Conservation (phyloP, 1,140 invertebrate genomes). For the Brachionus angularis region DNA sequence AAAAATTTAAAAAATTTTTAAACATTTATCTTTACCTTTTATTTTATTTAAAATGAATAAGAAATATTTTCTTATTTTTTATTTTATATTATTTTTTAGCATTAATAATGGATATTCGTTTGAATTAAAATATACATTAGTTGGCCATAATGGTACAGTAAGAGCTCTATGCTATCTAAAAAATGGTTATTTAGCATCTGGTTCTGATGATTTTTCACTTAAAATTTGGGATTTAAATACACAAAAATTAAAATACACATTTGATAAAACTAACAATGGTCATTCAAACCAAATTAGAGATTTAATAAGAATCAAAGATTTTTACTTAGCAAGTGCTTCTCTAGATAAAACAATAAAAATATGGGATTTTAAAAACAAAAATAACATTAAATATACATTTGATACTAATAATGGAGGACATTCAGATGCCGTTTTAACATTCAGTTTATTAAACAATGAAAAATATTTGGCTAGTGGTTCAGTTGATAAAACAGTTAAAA, state of each 20-base stretch:
- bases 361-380: slow-evolving; percentile 85
- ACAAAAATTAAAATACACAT: slow-evolving; percentile 75
- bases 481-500: slow-evolving; percentile 93
- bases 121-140: slow-evolving; percentile 1
- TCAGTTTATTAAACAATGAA: slow-evolving; percentile 78
- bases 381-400: slow-evolving; percentile 59
- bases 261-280: slow-evolving; percentile 95
- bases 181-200: slow-evolving; percentile 81
- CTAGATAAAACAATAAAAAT: slow-evolving; percentile 97
- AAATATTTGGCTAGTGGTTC: slow-evolving; percentile 87
- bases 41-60: too few relatives aligned
- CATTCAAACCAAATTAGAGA: slow-evolving; percentile 76
- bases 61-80: too few relatives aligned
- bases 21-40: too few relatives aligned
- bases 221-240: slow-evolving; percentile 88
- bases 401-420: slow-evolving; percentile 4
- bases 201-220: slow-evolving; percentile 95
- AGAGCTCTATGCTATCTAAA: slow-evolving; percentile 52
- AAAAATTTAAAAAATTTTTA: too few relatives aligned
- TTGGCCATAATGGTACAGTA: background rate
- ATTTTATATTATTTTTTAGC: too few relatives aligned
- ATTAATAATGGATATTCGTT: too few relatives aligned
- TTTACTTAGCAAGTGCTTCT: slow-evolving; percentile 88
- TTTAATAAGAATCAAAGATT: slow-evolving; percentile 91
- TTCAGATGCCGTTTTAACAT: slow-evolving; percentile 31